A percentile compares a stretch with the other conserved stretches of the same genome.
Evolutionary conservation across 1,140 invertebrate species (phyloP).

Genomic region (Potamilus streckersoni): DNA sequence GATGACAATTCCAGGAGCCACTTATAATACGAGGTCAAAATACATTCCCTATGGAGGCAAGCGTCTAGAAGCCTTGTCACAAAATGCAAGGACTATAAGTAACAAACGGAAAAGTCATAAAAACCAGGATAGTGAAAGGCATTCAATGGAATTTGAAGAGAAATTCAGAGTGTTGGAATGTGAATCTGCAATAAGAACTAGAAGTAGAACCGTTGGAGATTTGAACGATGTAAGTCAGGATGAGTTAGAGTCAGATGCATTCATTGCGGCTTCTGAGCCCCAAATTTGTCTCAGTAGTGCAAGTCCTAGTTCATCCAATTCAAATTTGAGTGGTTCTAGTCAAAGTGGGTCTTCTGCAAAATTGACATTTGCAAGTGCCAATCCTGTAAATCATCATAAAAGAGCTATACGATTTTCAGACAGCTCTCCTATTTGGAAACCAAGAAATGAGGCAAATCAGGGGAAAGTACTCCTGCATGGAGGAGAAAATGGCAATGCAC

Average conservation of each 20-base stretch:
- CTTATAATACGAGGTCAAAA: constrained; percentile 28
- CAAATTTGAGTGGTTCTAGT: constrained; percentile 84
- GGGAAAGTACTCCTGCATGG: no score
- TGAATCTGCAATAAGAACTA: constrained; percentile 80
- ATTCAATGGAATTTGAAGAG: constrained; percentile 87
- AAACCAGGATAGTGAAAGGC: constrained; percentile 76
- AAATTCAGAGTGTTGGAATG: constrained; percentile 47
- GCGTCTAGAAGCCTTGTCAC: constrained; percentile 35
- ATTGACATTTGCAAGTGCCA: constrained; percentile 92
- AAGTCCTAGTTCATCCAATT: constrained; percentile 81
- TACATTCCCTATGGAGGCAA: constrained; percentile 52
- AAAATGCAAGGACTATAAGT: constrained; percentile 71
- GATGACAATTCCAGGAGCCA: constrained; percentile 49
- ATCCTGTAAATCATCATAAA: constrained; percentile 86
- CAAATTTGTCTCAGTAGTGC: constrained; percentile 67
- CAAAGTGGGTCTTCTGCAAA: constrained; percentile 85
- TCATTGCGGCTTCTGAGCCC: constrained; percentile 69
- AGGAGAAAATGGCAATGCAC: no score
- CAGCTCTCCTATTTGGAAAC: constrained; percentile 93
- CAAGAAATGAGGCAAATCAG: constrained; percentile 69
- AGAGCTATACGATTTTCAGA: constrained; percentile 64
- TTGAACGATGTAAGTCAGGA: constrained; percentile 78
- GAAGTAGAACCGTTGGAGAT: constrained; percentile 92
- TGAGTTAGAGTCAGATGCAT: constrained; percentile 85
- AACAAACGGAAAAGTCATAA: constrained; percentile 72